Evolutionary conservation across 2,113 vertebrate species (phyloP).

Genomic region (Siniperca chuatsi): DNA sequence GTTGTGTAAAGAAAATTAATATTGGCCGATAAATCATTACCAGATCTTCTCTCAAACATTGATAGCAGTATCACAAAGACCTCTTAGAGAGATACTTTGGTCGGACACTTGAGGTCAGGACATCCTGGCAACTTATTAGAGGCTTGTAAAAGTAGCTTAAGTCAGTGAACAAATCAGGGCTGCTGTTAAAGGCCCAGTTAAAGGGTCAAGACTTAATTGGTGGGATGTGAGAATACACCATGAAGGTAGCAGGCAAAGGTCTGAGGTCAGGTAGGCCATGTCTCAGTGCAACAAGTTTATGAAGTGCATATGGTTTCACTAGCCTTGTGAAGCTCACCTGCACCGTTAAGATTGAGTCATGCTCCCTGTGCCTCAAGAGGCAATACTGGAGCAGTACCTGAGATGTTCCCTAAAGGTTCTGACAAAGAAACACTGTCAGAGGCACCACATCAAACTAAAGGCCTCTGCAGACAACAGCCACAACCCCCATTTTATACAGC

Average conservation of each 20-base stretch:
- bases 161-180: conserved; percentile 28
- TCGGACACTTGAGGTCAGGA: conserved; percentile 1
- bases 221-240: conserved; percentile 2
- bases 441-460: background rate
- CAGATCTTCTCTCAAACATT: too few relatives aligned
- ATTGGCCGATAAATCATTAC: too few relatives aligned
- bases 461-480: conserved; percentile 5
- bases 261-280: background rate
- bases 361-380: background rate
- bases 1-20: background rate
- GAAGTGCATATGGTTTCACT: background rate
- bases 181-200: conserved; percentile 27
- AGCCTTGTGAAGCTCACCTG: background rate
- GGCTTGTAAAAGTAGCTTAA: conserved; percentile 29
- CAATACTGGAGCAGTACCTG: background rate
- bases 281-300: background rate
- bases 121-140: conserved; percentile 9
- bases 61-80: too few relatives aligned
- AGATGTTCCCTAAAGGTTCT: background rate
- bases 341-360: background rate
- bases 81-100: too few relatives aligned
- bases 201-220: background rate
- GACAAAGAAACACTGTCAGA: conserved; percentile 7
- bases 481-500: background rate
- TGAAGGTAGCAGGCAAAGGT: background rate